A percentile compares a stretch with the other conserved stretches of the same genome.
Conservation (phyloP, 1,140 invertebrate species). For the Drosophila ficusphila region DNA sequence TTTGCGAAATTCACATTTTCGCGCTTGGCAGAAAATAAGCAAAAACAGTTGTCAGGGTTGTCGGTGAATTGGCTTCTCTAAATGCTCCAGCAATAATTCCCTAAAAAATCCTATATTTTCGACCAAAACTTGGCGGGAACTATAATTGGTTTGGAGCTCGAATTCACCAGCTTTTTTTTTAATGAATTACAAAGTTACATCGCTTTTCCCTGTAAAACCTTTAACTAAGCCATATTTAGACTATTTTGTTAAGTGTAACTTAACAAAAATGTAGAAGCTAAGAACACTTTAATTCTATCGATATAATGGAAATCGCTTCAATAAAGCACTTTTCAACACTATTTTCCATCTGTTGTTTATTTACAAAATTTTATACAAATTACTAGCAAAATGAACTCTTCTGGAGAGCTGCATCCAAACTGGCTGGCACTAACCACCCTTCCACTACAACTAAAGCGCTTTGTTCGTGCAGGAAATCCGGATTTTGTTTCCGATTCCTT, state of each 20-base stretch:
- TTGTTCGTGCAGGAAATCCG: conserved; percentile 50
- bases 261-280: no score
- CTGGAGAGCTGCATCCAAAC: conserved; percentile 74
- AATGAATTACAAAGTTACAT: no score
- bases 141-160: no score
- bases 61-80: no score
- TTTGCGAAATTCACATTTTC: conserved; percentile 70
- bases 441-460: conserved; percentile 68
- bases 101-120: no score
- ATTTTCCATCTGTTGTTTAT: conserved; percentile 10
- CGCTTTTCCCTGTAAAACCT: no score
- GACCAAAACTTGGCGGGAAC: no score
- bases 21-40: conserved; percentile 45
- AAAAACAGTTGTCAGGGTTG: no score
- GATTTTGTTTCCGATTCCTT: neutral
- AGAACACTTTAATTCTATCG: neutral
- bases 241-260: no score
- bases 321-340: neutral
- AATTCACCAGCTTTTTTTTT: no score
- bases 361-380: conserved; percentile 5
- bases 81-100: no score
- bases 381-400: conserved; percentile 49
- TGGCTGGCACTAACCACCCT: conserved; percentile 76
- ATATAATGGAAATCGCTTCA: neutral
- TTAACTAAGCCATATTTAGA: no score